phyloP scores from a whole-genome alignment of 2,888 invertebrate genomes.

The Drosophila nr. medialis region DNA sequence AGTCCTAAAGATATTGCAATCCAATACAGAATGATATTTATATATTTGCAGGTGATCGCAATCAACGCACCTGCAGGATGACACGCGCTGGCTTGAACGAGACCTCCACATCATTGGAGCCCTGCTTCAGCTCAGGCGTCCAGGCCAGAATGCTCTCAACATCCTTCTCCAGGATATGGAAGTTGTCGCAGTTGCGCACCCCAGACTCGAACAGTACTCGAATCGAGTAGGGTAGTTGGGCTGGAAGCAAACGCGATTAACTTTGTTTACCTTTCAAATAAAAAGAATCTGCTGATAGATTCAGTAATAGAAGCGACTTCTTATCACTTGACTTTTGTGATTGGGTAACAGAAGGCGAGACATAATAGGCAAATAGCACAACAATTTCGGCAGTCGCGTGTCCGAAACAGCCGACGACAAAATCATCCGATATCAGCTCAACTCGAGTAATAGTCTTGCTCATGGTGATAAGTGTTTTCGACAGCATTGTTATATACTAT shows the following conservation, averaged over 20 bases:
- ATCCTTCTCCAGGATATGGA: slow-evolving; percentile 94
- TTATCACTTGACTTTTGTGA: slow-evolving; percentile 29
- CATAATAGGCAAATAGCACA: not conserved
- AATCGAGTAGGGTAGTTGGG: slow-evolving; percentile 95
- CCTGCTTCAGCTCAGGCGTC: slow-evolving; percentile 86
- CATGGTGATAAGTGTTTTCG: slow-evolving; percentile 53
- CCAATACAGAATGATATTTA: not conserved
- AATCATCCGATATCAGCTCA: slow-evolving; percentile 51
- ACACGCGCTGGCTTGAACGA: slow-evolving; percentile 98
- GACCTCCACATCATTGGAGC: slow-evolving; percentile 91
- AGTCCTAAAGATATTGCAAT: slow-evolving; percentile 87
- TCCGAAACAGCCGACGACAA: slow-evolving; percentile 40
- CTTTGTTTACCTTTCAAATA: not conserved
- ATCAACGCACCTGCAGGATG: slow-evolving; percentile 91
- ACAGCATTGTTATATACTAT: slow-evolving; percentile 11
- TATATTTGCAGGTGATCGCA: not conserved
- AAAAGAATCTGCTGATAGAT: not conserved
- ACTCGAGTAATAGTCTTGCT: slow-evolving; percentile 27
- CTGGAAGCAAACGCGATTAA: slow-evolving; percentile 83
- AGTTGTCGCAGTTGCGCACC: slow-evolving; percentile 97
- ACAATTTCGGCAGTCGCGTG: slow-evolving; percentile 6
- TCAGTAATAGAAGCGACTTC: slow-evolving; percentile 12
- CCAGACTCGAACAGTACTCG: slow-evolving; percentile 97
- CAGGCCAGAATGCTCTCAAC: slow-evolving; percentile 95
- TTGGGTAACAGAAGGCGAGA: slow-evolving; percentile 6